Evolutionary conservation across 2,113 vertebrate species (phyloP), one percentile per base, ranked within the genome.

Genomic region (Scalopus aquaticus): DNA sequence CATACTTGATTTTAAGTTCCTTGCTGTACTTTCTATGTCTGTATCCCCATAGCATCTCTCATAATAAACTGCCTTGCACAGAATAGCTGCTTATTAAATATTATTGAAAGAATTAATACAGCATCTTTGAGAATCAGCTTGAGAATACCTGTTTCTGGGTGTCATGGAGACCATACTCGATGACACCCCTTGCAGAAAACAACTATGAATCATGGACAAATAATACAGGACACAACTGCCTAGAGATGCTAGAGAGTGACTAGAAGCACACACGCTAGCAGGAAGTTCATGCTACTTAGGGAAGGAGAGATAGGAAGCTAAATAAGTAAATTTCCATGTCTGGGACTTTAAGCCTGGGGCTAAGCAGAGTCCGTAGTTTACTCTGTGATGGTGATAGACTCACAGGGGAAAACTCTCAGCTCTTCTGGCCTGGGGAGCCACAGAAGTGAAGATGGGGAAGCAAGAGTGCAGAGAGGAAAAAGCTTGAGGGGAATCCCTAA

Each of bases 1-100:
- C 51, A 88, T 46, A 51, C n/a, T 90, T 87, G 13, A 92, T 56
- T 83, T 79, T 58, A 28, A 69, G 20, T 76, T 90, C 49, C 35
- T 90, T 72, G 58, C 44, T 88, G 1, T 65, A 49, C n/a, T 89
- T 82, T 91, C 74, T 87, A 2, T 83, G n/a, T 92, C 44, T 88
- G 46, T 77, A 60, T 84, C 13, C 58, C 26, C 24, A 16, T 35
- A 19, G 7, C 35, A 35, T 70, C 9, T 35, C 16, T 44, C 35
- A 69, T 44, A 82, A 5, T 72, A 60, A 6, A 42, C 32, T 77
- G 28, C 39, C 86, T 77, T 88, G 46, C 24, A 42, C 46, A 81
- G 73, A 88, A 72, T 24, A 95, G 17, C 56, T 80, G 26, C 5
- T 93, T 60, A 30, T 82, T 92, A 90, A 39, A 42, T 79, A 51